Conservation (phyloP, 2,888 invertebrate genomes). For the Cheiracanthium punctorium region DNA sequence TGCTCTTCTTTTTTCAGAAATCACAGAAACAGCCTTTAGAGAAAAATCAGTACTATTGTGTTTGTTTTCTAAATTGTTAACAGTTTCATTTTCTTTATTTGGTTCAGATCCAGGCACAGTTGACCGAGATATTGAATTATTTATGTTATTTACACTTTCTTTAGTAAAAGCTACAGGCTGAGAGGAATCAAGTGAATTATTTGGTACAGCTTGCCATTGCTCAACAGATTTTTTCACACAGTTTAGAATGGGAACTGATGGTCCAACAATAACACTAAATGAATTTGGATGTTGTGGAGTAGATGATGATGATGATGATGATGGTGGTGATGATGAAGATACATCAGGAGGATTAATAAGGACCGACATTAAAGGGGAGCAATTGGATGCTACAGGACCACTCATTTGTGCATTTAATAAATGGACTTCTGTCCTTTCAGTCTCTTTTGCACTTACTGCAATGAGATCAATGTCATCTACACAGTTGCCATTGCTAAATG, state of each 20-base stretch:
- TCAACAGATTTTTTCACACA: conserved; percentile 33
- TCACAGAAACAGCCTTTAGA: not conserved
- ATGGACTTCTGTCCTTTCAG: conserved; percentile 70
- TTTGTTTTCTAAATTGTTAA: conserved; percentile 36
- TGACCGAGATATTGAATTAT: not conserved
- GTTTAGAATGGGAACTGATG: conserved; percentile 22
- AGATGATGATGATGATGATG: conserved; percentile 62
- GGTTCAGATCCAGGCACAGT: conserved; percentile 18
- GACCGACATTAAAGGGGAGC: conserved; percentile 44
- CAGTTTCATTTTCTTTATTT: conserved; percentile 16
- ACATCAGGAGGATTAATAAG: conserved; percentile 48
- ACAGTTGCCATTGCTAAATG: conserved; percentile 69
- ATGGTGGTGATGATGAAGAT: conserved; percentile 58
- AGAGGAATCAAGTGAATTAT: conserved; percentile 24
- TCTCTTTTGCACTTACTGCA: conserved; percentile 39
- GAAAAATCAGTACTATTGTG: conserved; percentile 26
- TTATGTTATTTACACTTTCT: conserved; percentile 39
- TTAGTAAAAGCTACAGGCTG: conserved; percentile 32
- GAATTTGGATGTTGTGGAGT: conserved; percentile 57
- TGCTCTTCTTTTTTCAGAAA: not conserved
- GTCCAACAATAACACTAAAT: conserved; percentile 48
- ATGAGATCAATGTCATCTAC: conserved; percentile 46
- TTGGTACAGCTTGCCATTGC: conserved; percentile 48
- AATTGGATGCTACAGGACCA: conserved; percentile 39
- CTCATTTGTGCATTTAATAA: conserved; percentile 59